Base-by-base conservation (phyloP, 2,888 invertebrate species). In the Spilarctia lutea region DNA sequence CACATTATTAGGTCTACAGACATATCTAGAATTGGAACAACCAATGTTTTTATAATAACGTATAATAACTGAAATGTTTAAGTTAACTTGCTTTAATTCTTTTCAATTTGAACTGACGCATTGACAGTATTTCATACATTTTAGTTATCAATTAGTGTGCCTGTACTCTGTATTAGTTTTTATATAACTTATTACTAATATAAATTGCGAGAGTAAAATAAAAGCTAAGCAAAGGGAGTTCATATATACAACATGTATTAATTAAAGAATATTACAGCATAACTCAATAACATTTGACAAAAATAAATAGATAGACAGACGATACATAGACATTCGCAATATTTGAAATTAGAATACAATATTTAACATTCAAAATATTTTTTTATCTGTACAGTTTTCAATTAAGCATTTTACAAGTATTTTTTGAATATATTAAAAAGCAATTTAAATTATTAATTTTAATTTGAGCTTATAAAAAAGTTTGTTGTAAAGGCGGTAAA, bases 91-190 rank as follows among this genome's bases (percentile, higher is more conserved):
- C 65, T 3, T 8, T 8, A 20, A 24, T n/a, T 66, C n/a, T 6
- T 4, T 4, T 13, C 6, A 1, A 3, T 27, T 48, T 63, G 8
- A 56, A 52, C 33, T 66, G 76, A 83, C 80, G 80, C 78, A 35
- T 35, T 35, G 7, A 35, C 16, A 45, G 16, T 16, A 45, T 39
- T 35, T 39, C 11, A 39, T 6, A 39, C 39, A 39, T 39, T 39
- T 39, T 39, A 39, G 39, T 39, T 39, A 10, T 39, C 39, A 39
- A 4, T 82, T 65, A 77, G 78, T 83, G 81, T 78, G 83, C 81
- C 79, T 79, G 79, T 81, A 74, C 73, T 81, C 65, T 77, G 39
- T 20, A 84, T 85, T 86, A 84, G 82, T 85, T 79, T 74, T 65
- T 70, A 35, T 75, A 70, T 69, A 68, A 75, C 77, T 39, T 80